These are phyloP conservation scores for Sinopyrophorus schimmeli DNA, from an alignment of 2,888 invertebrate genomes.

Conservation along the genomic window DNA sequence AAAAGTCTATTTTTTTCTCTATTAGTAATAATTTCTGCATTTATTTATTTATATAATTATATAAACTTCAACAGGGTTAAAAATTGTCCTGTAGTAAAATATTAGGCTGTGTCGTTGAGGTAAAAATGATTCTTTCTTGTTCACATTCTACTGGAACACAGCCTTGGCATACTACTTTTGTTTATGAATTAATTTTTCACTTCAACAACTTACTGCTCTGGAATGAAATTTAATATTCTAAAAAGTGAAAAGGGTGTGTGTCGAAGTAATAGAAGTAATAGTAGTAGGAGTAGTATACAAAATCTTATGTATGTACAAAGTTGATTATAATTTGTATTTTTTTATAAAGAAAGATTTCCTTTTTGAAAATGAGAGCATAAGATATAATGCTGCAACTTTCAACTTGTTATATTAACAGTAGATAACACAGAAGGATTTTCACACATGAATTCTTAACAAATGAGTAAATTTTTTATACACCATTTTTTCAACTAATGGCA, in stretches of 20 bases:
- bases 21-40: conserved; percentile 3
- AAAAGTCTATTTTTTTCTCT: conserved; percentile 13
- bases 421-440: conserved; percentile 13
- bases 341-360: conserved; percentile 25
- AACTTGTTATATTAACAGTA: conserved; percentile 21
- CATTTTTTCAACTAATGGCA: conserved; percentile 21
- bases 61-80: conserved; percentile 5
- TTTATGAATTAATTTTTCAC: conserved; percentile 7
- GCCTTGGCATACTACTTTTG: conserved; percentile 7
- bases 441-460: conserved; percentile 10
- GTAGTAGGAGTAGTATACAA: too few relatives aligned
- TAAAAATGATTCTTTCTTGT: too few relatives aligned
- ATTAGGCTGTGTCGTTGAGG: conserved; percentile 13
- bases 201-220: conserved; percentile 25
- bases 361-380: conserved; percentile 18
- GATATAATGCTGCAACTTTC: conserved; percentile 23
- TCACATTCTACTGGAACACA: too few relatives aligned
- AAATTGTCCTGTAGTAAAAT: conserved; percentile 3
- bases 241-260: too few relatives aligned
- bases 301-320: conserved; percentile 24
- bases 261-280: too few relatives aligned
- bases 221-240: conserved; percentile 24
- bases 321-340: conserved; percentile 22
- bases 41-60: conserved; percentile 7
- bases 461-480: conserved; percentile 19